phyloP scores from a whole-genome alignment of 92 coral and sea anemone genomes.

The Nematostella vectensis region DNA sequence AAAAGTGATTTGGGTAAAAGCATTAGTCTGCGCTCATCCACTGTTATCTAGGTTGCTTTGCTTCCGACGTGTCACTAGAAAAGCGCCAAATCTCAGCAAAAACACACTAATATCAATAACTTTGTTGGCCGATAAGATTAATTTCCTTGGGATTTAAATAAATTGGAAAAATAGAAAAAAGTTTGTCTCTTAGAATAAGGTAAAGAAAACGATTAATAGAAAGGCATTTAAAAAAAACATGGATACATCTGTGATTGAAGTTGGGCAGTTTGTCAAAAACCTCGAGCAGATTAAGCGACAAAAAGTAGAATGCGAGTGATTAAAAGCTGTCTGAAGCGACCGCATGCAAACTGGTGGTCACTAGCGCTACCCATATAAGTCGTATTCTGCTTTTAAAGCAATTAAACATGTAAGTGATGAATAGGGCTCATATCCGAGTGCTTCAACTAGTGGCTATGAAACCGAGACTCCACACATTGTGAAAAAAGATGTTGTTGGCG shows the following conservation, averaged over 20 bases:
- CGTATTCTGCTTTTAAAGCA: slow-evolving; percentile 52
- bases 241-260: no score
- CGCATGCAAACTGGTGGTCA: slow-evolving; percentile 56
- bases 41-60: background rate
- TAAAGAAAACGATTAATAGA: no score
- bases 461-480: no score
- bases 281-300: no score
- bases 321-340: slow-evolving; percentile 41
- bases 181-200: no score
- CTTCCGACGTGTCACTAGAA: slow-evolving; percentile 1
- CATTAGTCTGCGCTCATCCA: background rate
- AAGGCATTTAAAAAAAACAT: no score
- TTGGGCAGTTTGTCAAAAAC: no score
- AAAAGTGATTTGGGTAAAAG: slow-evolving; percentile 2
- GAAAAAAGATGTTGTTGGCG: no score
- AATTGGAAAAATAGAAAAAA: no score
- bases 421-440: slow-evolving; percentile 23
- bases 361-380: slow-evolving; percentile 42
- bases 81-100: slow-evolving; percentile 1
- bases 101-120: background rate
- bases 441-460: no score
- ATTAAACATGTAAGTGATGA: slow-evolving; percentile 38
- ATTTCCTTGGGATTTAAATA: no score
- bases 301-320: no score
- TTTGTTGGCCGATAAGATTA: background rate